Percentiles rank a stretch among this genome's conserved stretches.
Evolutionary conservation across 2,113 vertebrate genomes (phyloP).

Genomic region (Hylia prasina): DNA sequence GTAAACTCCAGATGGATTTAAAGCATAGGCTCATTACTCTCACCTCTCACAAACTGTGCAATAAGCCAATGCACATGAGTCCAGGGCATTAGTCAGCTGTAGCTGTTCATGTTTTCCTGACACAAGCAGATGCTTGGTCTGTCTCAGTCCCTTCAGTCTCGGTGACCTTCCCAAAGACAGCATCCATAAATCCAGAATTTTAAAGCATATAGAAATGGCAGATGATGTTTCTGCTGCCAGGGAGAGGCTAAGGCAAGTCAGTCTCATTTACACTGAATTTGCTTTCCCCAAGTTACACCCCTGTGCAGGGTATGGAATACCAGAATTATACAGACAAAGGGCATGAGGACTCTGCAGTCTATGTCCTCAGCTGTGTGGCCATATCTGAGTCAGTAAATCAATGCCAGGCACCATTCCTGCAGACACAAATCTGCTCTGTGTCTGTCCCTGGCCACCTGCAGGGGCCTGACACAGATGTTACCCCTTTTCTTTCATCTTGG

Average conservation of each 20-base stretch:
- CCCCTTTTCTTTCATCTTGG: not conserved
- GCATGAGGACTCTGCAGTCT: not conserved
- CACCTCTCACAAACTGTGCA: not conserved
- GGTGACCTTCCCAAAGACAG: not conserved
- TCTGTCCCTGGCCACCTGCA: not conserved
- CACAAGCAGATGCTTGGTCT: not conserved
- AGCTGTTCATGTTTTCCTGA: not conserved
- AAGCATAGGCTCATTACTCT: conserved; percentile 7
- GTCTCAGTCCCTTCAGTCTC: not conserved
- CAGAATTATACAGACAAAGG: not conserved
- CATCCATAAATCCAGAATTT: not conserved
- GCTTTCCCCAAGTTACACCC: not conserved
- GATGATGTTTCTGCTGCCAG: not conserved
- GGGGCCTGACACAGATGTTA: not conserved
- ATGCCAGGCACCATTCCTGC: not conserved
- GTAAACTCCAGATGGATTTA: conserved; percentile 9
- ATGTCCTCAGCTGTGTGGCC: fast-evolving
- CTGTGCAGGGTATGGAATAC: not conserved
- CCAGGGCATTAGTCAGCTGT: not conserved
- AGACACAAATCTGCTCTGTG: not conserved
- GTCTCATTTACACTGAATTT: not conserved
- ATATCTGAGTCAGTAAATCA: not conserved
- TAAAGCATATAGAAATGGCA: not conserved
- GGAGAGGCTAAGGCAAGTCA: not conserved
- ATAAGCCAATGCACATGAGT: not conserved